A percentile compares a stretch with the other conserved stretches of the same genome.
Evolutionary conservation across 2,888 invertebrate species (phyloP).

Genomic region (Chirona hameri): DNA sequence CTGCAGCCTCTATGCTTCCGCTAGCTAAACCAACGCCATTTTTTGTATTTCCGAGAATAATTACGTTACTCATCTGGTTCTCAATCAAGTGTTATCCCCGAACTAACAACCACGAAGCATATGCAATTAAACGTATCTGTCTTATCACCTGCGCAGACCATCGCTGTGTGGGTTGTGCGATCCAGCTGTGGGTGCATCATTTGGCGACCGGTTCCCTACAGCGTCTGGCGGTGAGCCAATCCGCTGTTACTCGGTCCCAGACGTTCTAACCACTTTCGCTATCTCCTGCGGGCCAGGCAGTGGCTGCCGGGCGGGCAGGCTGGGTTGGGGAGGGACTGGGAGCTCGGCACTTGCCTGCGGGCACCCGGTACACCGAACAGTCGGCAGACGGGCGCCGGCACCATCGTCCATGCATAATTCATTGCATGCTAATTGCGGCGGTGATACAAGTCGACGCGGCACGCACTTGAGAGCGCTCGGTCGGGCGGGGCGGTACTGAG

Average conservation of each 20-base stretch:
- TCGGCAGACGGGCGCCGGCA: not conserved
- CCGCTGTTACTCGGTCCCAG: not conserved
- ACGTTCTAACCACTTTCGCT: not conserved
- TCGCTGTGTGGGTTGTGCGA: not conserved
- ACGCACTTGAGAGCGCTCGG: slow-evolving; percentile 3
- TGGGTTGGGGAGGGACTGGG: no score
- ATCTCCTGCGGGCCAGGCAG: not conserved
- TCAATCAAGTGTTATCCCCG: no score
- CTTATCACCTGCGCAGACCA: not conserved
- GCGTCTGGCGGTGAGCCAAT: not conserved
- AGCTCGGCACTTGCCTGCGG: not conserved
- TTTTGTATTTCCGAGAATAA: no score
- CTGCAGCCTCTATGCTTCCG: no score
- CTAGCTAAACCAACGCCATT: no score
- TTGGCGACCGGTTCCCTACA: no score
- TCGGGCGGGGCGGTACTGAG: not conserved
- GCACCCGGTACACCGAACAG: not conserved
- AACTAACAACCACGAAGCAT: no score
- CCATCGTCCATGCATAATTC: not conserved
- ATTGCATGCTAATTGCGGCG: slow-evolving; percentile 4
- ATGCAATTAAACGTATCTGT: not conserved
- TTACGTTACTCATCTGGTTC: no score
- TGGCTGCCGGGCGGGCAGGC: no score
- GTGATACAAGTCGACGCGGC: not conserved
- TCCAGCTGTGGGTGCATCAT: not conserved